A percentile compares a stretch with the other conserved stretches of the same genome.
phyloP scores from a whole-genome alignment of 2,113 vertebrate genomes.

The Forbesichthys papilliferus region DNA sequence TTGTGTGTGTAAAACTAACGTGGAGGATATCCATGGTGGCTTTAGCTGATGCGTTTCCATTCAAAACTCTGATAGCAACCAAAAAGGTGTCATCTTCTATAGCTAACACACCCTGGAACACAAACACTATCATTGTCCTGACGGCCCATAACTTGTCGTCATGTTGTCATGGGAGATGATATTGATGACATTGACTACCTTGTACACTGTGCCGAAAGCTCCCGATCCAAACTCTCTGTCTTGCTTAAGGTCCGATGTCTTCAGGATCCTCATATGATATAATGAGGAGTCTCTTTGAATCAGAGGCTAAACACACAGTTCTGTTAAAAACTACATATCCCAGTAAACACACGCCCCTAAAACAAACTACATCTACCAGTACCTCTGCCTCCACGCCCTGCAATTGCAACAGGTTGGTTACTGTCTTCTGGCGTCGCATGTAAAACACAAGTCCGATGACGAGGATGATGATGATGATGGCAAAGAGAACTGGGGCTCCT shows the following conservation, averaged over 20 bases:
- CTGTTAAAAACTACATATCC: neutral
- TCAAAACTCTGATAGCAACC: slow-evolving; percentile 94
- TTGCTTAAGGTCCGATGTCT: slow-evolving; percentile 95
- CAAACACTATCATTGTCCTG: no score
- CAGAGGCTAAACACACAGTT: slow-evolving; percentile 68
- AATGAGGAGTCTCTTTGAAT: slow-evolving; percentile 94
- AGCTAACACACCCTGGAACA: slow-evolving; percentile 90
- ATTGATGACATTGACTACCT: slow-evolving; percentile 73
- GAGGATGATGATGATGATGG: slow-evolving; percentile 47
- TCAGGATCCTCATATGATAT: slow-evolving; percentile 96
- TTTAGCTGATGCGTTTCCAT: slow-evolving; percentile 95
- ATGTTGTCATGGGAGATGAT: no score
- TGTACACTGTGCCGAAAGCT: slow-evolving; percentile 95
- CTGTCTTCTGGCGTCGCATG: slow-evolving; percentile 80
- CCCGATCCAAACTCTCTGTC: slow-evolving; percentile 92
- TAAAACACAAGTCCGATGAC: slow-evolving; percentile 82
- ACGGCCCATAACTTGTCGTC: no score
- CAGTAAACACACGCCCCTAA: neutral
- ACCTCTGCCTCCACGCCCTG: slow-evolving; percentile 75
- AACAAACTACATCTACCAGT: no score
- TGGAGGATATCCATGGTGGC: slow-evolving; percentile 98
- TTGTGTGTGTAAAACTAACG: slow-evolving; percentile 75
- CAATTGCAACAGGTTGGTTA: no score
- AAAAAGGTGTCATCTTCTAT: slow-evolving; percentile 91
- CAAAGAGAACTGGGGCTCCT: slow-evolving; percentile 82